Base-by-base conservation (phyloP, 2,113 vertebrate genomes). In the Crypturellus undulatus region DNA sequence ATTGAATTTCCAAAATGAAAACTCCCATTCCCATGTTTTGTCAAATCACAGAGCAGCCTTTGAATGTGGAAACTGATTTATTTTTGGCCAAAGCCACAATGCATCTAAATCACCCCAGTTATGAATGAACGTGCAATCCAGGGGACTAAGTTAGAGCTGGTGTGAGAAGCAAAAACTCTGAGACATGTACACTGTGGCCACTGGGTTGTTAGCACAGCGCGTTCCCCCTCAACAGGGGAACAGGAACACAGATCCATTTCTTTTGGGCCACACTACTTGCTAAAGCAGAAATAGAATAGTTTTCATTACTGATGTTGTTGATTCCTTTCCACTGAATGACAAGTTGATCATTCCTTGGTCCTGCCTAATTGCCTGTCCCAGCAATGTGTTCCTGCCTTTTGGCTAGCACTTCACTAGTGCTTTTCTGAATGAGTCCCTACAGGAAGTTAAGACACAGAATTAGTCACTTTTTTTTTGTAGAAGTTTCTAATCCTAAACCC, bases 221-320 rank as follows among this genome's bases (percentile, higher is more conserved):
- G 22, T 40, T 90, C 62, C 15, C 13, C 22, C 25, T 73, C 10
- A 42, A 24, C 2, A 22, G 49, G 49, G 47, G 49, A 49, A 24
- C 21, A 49, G 49, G 45, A 47, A 18, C 21, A 49, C 49, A 78
- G 40, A n/a, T 8, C 17, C 10, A 10, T 47, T 54, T 82, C 25
- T 16, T 5, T 34, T 17, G 3, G 36, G 9, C 18, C 70, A 54
- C 9, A 3, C 30, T 79, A 4, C 38, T 38, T 82, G 12, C 14
- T n/a, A 15, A 15, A 45, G n/a, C 4, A 24, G 8, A 59, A 7
- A 20, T 0, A 3, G 25, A 7, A 20, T 0, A 3, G 25, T 8
- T 6, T 70, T 54, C 36, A 16, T 22, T 2, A 0, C 4, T 47
- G 2, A 2, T 1, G 1, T 3, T 8, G 43, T 15, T 47, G 24